phyloP scores from a whole-genome alignment of 1,140 invertebrate species.

The Trichoplusia ni region DNA sequence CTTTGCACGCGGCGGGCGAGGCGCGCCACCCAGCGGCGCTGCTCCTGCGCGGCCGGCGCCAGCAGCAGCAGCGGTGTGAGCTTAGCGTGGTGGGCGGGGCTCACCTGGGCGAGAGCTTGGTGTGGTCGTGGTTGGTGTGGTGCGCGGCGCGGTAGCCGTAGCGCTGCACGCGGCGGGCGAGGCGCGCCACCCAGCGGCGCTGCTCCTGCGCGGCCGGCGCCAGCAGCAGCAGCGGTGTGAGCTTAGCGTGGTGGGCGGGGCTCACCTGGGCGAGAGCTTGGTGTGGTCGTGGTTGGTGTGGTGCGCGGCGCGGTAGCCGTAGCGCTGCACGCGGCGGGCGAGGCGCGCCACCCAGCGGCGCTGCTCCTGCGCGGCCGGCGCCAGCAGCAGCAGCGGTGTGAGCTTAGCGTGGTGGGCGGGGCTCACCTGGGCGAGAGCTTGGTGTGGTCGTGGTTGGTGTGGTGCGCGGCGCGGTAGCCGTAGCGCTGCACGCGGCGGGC shows the following conservation, averaged over 20 bases:
- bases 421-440: conserved; percentile 74
- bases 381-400: conserved; percentile 94
- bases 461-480: conserved; percentile 95
- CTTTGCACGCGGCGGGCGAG: neutral
- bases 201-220: conserved; percentile 93
- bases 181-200: conserved; percentile 94
- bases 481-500: conserved; percentile 96
- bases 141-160: conserved; percentile 96
- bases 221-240: conserved; percentile 91
- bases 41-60: neutral
- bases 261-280: conserved; percentile 75
- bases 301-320: conserved; percentile 95
- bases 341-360: conserved; percentile 95
- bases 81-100: neutral
- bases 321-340: conserved; percentile 95
- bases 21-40: neutral
- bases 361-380: conserved; percentile 92
- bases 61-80: neutral
- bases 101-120: conserved; percentile 75
- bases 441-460: conserved; percentile 77
- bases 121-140: conserved; percentile 81
- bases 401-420: neutral
- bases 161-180: conserved; percentile 96
- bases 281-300: conserved; percentile 81
- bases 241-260: neutral